Base-by-base conservation (phyloP, 1,140 invertebrate species). In the Aphidius gifuensis region DNA sequence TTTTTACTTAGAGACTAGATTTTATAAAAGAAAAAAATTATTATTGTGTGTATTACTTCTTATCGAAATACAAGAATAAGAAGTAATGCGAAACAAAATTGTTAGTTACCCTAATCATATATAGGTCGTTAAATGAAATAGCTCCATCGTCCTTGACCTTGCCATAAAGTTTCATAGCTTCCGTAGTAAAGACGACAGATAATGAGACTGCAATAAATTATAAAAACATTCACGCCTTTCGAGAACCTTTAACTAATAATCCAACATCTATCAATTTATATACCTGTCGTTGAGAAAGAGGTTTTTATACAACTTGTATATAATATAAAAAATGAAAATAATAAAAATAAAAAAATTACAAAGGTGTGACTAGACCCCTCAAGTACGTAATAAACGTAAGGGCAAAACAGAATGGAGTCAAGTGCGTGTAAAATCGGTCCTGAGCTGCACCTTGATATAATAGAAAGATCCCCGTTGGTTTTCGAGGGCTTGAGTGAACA, bases 341-440 rank as follows among this genome's bases (percentile, higher is more conserved):
- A 57, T 55, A 21, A 6, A 46, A 39, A 55, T 9, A 63, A 58
- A 55, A 55, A 47, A 48, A 47, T 49, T 46, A 51, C n/a, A 42
- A 46, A 53, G 53, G 49, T 58, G 50, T 55, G 48, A 53, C 48
- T 55, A 39, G 50, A 39, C 38, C 53, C 23, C 23, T 32, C 23
- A 4, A 32, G 23, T 32, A 32, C 23, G 23, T 32, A 32, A 50
- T 44, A 49, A 47, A 47, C 16, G 47, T 23, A 39, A 49, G 62
- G 64, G 65, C 71, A 67, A 71, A 69, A 67, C 72, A 78, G 78
- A 80, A 80, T 78, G 74, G 80, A 80, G 76, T 81, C 79, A 81
- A 81, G 80, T 81, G 80, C 80, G 79, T 80, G 80, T 81, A 80
- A 80, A 81, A 81, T 81, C 74, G 76, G 23, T 70, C 61, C 73